phyloP scores from a whole-genome alignment of 2,797 vertebrate genomes.

The Pseudocheirus occidentalis region DNA sequence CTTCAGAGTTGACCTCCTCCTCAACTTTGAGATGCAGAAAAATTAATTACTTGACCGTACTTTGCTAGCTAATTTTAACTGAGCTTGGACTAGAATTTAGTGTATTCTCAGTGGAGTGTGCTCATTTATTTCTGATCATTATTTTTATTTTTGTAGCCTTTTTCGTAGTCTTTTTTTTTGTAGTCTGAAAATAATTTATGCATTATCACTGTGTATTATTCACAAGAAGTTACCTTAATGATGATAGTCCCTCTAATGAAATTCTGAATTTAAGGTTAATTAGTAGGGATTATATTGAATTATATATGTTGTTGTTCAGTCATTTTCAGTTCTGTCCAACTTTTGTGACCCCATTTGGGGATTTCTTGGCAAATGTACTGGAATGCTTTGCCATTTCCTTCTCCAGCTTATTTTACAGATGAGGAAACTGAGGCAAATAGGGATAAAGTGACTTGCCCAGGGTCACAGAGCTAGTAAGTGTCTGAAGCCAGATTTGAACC shows the following conservation, averaged over 20 bases:
- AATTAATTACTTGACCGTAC: neutral
- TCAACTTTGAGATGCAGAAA: neutral
- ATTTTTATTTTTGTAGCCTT: neutral
- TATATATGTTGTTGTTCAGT: neutral
- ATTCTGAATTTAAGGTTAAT: neutral
- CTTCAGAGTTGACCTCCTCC: neutral
- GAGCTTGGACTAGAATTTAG: neutral
- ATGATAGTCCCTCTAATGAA: neutral
- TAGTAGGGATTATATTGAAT: neutral
- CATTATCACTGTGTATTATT: neutral
- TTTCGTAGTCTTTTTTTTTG: too few relatives aligned
- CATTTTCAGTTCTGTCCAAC: neutral
- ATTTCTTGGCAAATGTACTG: neutral
- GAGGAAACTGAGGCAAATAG: neutral
- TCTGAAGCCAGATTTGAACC: neutral
- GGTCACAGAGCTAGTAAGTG: neutral
- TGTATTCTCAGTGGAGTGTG: neutral
- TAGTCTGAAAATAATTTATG: neutral
- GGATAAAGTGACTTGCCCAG: neutral
- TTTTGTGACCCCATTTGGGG: neutral
- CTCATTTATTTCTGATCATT: neutral
- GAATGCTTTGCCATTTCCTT: neutral
- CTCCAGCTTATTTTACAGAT: neutral
- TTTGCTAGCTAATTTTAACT: neutral
- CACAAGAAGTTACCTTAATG: neutral